Evolutionary conservation across 2,888 invertebrate species (phyloP), one percentile per base, ranked within the genome.

Genomic region (Quadriops clusia): DNA sequence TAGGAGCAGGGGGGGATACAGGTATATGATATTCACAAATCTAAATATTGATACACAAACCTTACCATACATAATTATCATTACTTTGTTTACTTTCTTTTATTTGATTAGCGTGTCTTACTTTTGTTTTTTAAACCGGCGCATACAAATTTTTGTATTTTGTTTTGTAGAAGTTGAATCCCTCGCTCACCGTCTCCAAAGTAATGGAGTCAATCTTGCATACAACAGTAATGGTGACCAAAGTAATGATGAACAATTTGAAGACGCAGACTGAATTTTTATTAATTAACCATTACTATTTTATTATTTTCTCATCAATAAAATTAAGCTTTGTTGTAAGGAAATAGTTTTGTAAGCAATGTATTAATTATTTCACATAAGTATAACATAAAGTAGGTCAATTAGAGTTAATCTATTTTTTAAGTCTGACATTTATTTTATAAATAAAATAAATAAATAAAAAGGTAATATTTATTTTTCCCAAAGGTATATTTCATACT

Each of bases 241-340:
- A 33, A 60, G 63, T 56, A 64, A 65, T 38, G 63, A 64, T 23
- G 65, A 65, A 28, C 66, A 70, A 42, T 72, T 71, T 46, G 70
- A 71, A 54, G 71, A 72, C 50, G 72, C 71, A 16, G 71, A 71
- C 47, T 67, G 63, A 53, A 33, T 38, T 28, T 17, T 22, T 18
- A 17, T 12, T 18, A 31, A 31, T 26, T 14, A n/a, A 11, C 20
- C 8, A 30, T 7, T 23, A 9, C 10, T 9, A n/a, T 6, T 7
- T 23, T 11, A 23, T 8, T 23, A 11, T 23, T 23, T 23, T 23
- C n/a, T 18, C 7, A 18, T 18, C 10, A 23, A 8, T 25, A n/a
- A n/a, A 14, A 25, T 14, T 25, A 15, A 14, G 4, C 12, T 29
- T 10, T 29, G 20, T 21, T 29, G 9, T 29, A 22, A 25, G 12